These are phyloP conservation scores for Metalampra italica DNA, from an alignment of 2,888 invertebrate genomes.

Conservation along the genomic window DNA sequence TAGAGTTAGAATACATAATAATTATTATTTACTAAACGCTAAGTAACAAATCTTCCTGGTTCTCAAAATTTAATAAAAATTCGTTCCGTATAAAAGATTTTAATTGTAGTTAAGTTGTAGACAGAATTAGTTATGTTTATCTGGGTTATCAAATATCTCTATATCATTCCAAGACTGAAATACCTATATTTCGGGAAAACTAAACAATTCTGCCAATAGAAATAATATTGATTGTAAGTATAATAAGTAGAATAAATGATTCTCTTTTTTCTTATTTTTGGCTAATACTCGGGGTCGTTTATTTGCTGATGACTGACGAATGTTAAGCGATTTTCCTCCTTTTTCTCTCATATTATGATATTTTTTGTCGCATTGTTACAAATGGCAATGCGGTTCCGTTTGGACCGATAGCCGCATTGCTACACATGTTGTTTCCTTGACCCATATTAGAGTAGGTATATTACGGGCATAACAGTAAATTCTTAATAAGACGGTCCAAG, in stretches of 20 bases:
- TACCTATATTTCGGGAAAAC: no score
- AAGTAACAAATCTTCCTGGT: no score
- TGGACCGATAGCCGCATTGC: neutral
- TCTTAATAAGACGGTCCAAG: no score
- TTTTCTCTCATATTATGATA: conserved; percentile 14
- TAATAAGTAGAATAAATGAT: neutral
- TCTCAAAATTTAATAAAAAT: no score
- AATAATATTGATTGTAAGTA: neutral
- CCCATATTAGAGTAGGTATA: neutral
- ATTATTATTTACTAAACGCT: no score
- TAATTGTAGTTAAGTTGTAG: no score
- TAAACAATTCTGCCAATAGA: neutral
- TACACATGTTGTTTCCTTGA: neutral
- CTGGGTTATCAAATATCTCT: no score
- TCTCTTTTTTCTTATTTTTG: neutral
- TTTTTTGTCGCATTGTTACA: conserved; percentile 7
- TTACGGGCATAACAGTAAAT: neutral
- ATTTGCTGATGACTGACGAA: conserved; percentile 28
- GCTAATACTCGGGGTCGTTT: neutral
- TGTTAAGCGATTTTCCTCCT: conserved; percentile 13
- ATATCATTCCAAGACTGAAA: no score
- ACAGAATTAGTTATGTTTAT: no score
- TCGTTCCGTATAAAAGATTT: no score
- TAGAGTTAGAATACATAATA: no score
- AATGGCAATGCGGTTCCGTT: conserved; percentile 2